phyloP scores from a whole-genome alignment of 2,797 vertebrate species.

The Cossypha dichroa region DNA sequence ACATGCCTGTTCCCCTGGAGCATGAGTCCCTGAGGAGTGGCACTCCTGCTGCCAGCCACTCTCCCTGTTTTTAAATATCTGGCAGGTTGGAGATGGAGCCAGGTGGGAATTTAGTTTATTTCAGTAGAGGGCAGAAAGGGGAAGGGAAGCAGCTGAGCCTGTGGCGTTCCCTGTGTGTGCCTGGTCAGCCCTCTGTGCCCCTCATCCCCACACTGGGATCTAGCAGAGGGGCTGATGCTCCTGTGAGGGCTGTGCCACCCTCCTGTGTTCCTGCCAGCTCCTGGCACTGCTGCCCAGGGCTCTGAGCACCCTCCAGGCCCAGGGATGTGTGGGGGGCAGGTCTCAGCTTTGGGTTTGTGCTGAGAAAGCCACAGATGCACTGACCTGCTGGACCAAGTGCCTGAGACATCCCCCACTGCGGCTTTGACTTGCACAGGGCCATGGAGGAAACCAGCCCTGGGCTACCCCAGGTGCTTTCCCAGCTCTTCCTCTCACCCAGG shows the following conservation, averaged over 20 bases:
- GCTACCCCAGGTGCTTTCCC: background rate
- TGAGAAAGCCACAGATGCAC: background rate
- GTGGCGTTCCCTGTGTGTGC: accelerated
- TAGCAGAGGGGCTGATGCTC: background rate
- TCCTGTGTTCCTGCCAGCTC: background rate
- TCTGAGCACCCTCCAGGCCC: accelerated
- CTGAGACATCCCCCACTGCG: background rate
- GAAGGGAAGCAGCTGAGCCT: background rate
- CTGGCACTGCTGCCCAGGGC: background rate
- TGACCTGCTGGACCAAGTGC: accelerated
- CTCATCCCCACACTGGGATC: background rate
- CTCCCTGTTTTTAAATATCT: background rate
- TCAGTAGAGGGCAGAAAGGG: background rate
- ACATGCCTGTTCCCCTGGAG: background rate
- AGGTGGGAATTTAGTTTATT: background rate
- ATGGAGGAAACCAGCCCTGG: accelerated
- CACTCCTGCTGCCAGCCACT: background rate
- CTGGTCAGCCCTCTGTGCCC: accelerated
- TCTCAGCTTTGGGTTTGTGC: background rate
- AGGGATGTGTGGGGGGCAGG: accelerated
- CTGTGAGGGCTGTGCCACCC: background rate
- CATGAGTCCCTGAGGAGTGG: background rate
- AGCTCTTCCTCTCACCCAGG: background rate
- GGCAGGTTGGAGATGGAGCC: background rate
- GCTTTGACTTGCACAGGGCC: background rate